Conservation (phyloP, 1,140 invertebrate species). For the Leptoteleia sp. region DNA sequence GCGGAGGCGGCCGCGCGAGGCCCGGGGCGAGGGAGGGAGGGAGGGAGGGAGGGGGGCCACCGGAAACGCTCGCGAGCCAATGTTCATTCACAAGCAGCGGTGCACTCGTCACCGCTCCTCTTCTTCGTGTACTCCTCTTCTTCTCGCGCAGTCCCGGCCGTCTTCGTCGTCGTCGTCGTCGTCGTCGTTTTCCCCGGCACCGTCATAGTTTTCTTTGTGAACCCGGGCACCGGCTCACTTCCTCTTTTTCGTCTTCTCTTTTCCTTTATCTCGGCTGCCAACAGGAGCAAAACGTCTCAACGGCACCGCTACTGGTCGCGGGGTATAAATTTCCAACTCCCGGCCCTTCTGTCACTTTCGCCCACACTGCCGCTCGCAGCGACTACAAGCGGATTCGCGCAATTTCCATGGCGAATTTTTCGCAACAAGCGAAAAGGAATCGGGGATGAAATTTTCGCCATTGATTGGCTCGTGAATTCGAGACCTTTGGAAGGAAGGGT, state of each 20-base stretch:
- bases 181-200: constrained; percentile 41
- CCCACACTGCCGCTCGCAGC: no score
- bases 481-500: no score
- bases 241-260: no score
- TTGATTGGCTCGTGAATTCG: no score
- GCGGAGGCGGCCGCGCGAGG: no score
- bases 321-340: constrained; percentile 74
- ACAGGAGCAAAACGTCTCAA: constrained; percentile 72
- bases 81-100: constrained; percentile 79
- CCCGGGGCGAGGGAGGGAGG: constrained; percentile 34
- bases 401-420: no score
- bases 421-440: no score
- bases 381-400: no score
- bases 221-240: constrained; percentile 35
- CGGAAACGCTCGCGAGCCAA: constrained; percentile 80
- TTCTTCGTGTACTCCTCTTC: constrained; percentile 58
- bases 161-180: constrained; percentile 22
- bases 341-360: constrained; percentile 53
- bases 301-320: constrained; percentile 61
- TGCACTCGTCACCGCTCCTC: constrained; percentile 64
- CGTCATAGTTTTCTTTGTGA: no score
- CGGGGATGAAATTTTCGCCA: no score
- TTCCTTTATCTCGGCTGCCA: no score
- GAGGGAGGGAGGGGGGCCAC: constrained; percentile 54
- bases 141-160: no score